Evolutionary conservation across 2,888 invertebrate genomes (phyloP).

Genomic region (Drosophila setosimentum): DNA sequence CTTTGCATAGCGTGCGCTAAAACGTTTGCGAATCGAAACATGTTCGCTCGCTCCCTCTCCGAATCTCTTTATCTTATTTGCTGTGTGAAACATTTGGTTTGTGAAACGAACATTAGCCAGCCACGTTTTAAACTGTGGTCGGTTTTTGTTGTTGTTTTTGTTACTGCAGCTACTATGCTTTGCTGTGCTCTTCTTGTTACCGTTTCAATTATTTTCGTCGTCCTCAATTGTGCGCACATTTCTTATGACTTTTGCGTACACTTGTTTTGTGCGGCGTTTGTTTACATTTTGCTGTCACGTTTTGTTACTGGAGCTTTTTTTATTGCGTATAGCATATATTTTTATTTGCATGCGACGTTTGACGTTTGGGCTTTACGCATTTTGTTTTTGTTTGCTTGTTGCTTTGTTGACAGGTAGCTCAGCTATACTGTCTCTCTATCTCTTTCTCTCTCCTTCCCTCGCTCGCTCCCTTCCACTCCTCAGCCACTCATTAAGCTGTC

Average conservation of each 20-base stretch:
- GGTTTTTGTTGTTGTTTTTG: slow-evolving; percentile 13
- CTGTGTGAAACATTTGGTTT: slow-evolving; percentile 50
- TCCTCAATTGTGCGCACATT: slow-evolving; percentile 46
- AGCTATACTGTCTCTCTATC: background rate
- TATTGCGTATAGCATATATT: slow-evolving; percentile 13
- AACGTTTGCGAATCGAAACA: slow-evolving; percentile 50
- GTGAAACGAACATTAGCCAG: slow-evolving; percentile 48
- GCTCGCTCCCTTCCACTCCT: background rate
- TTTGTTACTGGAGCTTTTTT: slow-evolving; percentile 39
- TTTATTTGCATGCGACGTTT: slow-evolving; percentile 58
- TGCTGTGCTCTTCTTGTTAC: slow-evolving; percentile 29
- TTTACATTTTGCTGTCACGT: slow-evolving; percentile 56
- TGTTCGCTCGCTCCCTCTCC: slow-evolving; percentile 7
- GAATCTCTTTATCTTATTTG: background rate
- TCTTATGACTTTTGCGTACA: slow-evolving; percentile 26
- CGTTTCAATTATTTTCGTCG: slow-evolving; percentile 32
- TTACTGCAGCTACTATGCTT: slow-evolving; percentile 11
- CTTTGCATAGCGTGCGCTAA: slow-evolving; percentile 24
- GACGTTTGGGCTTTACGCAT: slow-evolving; percentile 39
- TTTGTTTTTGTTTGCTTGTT: slow-evolving; percentile 61
- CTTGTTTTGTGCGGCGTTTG: slow-evolving; percentile 27
- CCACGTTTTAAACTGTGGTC: slow-evolving; percentile 23
- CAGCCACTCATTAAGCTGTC: slow-evolving; percentile 41
- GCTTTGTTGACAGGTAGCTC: slow-evolving; percentile 59
- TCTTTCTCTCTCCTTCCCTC: background rate